These are phyloP conservation scores for Pan paniscus DNA, from an alignment of 2,113 vertebrate species.

Conservation along the genomic window DNA sequence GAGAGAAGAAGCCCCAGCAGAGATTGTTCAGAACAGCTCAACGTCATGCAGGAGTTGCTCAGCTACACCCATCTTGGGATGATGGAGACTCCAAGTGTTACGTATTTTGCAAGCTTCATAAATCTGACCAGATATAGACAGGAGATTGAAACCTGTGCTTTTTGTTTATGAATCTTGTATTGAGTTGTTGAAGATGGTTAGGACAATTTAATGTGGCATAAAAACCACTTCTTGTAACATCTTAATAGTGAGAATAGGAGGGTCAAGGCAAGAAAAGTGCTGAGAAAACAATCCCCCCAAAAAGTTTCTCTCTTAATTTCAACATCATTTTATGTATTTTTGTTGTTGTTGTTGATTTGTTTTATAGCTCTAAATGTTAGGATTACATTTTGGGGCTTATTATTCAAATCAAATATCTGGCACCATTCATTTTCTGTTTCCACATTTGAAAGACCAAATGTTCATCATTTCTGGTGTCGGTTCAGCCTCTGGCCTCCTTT, in stretches of 20 bases:
- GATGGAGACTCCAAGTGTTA: not conserved
- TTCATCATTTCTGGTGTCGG: not conserved
- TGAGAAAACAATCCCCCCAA: not conserved
- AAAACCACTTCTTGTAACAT: rapidly evolving
- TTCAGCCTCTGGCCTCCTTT: not conserved
- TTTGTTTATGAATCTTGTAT: not conserved
- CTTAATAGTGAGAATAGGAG: rapidly evolving
- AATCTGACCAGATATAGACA: not conserved
- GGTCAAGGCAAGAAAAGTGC: not conserved
- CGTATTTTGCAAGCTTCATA: too few species aligned
- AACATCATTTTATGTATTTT: not conserved
- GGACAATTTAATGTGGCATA: not conserved
- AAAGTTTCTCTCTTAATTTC: not conserved
- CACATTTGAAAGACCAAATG: not conserved
- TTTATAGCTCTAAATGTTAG: not conserved
- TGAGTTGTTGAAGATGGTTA: rapidly evolving
- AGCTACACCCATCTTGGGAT: not conserved
- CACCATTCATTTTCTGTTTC: not conserved
- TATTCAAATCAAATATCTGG: not conserved
- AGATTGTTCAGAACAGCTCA: not conserved
- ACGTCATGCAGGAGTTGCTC: rapidly evolving
- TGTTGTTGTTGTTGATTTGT: not conserved
- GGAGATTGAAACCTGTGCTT: rapidly evolving
- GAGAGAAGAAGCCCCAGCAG: not conserved
- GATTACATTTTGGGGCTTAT: not conserved